phyloP scores from a whole-genome alignment of 2,113 vertebrate species.

The Pterophyllum scalare region DNA sequence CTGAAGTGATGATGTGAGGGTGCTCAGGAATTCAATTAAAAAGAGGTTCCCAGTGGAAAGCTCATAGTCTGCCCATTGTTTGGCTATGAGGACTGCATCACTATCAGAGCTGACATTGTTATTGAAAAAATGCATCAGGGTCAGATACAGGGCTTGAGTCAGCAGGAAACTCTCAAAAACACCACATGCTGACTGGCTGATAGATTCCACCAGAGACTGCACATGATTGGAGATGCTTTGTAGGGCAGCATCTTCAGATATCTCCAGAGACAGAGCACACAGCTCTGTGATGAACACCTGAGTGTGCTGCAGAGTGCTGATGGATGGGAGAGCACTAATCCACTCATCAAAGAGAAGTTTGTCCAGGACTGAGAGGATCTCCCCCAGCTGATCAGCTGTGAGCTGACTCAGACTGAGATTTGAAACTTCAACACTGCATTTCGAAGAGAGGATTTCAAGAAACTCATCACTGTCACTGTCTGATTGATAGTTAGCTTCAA shows the following conservation, averaged over 20 bases:
- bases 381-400: neutral
- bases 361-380: slow-evolving; percentile 29
- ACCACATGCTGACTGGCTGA: slow-evolving; percentile 17
- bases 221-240: neutral
- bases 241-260: neutral
- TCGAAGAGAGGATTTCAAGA: slow-evolving; percentile 24
- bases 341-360: slow-evolving; percentile 43
- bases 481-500: neutral
- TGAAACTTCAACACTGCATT: neutral
- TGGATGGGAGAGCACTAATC: neutral
- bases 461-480: neutral
- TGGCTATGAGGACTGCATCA: slow-evolving; percentile 28
- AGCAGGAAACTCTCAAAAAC: slow-evolving; percentile 13
- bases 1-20: no score
- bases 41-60: no score
- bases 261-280: slow-evolving; percentile 13
- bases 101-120: neutral
- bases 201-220: slow-evolving; percentile 10
- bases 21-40: no score
- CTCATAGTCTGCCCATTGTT: slow-evolving; percentile 15
- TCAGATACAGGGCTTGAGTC: slow-evolving; percentile 36
- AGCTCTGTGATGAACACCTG: slow-evolving; percentile 44
- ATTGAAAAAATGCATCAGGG: slow-evolving; percentile 15
- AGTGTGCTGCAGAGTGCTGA: slow-evolving; percentile 38
- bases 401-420: slow-evolving; percentile 17